Conservation (phyloP, 1,140 invertebrate genomes). For the Apolygus lucorum region DNA sequence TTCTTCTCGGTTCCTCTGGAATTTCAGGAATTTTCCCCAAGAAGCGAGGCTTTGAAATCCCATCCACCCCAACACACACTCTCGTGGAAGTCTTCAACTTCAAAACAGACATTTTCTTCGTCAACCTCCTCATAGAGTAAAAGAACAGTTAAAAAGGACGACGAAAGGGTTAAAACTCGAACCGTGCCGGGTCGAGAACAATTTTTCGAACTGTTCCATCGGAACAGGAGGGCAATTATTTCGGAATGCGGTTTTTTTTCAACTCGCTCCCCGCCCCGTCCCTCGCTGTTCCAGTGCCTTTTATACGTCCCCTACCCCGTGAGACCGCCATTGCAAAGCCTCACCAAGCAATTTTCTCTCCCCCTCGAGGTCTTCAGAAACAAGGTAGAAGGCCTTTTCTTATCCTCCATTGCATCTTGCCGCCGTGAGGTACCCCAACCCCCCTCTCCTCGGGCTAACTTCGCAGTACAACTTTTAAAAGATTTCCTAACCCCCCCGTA, state of each 20-base stretch:
- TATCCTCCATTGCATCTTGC: background rate
- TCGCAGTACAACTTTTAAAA: background rate
- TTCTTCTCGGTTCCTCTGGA: too few species aligned
- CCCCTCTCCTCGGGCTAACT: background rate
- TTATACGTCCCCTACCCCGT: background rate
- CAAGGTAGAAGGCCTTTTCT: slow-evolving; percentile 19
- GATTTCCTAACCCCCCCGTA: background rate
- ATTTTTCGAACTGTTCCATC: slow-evolving; percentile 8
- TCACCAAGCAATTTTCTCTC: slow-evolving; percentile 14
- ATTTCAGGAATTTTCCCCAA: too few species aligned
- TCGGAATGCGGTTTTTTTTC: slow-evolving; percentile 15
- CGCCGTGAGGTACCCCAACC: background rate
- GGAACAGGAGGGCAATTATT: slow-evolving; percentile 5
- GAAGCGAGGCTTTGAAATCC: too few species aligned
- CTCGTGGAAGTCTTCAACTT: too few species aligned
- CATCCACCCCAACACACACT: too few species aligned
- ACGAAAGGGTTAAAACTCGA: background rate
- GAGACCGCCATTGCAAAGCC: slow-evolving; percentile 11
- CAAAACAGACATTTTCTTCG: too few species aligned
- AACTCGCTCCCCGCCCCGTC: background rate
- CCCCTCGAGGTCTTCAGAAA: background rate
- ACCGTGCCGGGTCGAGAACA: background rate
- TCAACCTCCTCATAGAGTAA: too few species aligned
- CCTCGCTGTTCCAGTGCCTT: too few species aligned
- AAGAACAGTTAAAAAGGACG: too few species aligned